Conservation (phyloP, 2,797 vertebrate genomes). For the Chloroceryle amazona region DNA sequence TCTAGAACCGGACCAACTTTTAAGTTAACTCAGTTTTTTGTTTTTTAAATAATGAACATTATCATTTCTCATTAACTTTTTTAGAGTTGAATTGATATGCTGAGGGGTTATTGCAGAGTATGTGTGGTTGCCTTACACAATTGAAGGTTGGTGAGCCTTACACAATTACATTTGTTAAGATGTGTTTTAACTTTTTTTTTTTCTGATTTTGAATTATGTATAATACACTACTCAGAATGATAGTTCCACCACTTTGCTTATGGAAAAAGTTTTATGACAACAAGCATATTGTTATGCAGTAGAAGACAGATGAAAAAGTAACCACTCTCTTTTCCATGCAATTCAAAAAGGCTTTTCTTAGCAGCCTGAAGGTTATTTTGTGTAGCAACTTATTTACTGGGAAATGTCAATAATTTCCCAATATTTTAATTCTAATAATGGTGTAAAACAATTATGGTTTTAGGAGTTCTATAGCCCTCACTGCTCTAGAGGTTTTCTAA, state of each 20-base stretch:
- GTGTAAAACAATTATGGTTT: slow-evolving; percentile 69
- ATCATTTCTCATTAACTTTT: background rate
- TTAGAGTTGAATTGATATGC: background rate
- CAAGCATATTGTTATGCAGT: background rate
- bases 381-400: background rate
- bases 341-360: background rate
- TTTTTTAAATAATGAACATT: background rate
- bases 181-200: background rate
- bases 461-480: slow-evolving; percentile 67
- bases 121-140: background rate
- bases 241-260: background rate
- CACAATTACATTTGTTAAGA: background rate
- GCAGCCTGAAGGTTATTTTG: background rate
- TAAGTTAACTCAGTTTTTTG: background rate
- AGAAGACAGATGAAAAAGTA: background rate
- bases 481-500: slow-evolving; percentile 73
- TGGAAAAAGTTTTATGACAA: background rate
- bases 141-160: background rate
- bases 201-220: background rate
- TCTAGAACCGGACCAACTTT: background rate
- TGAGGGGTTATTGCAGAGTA: background rate
- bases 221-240: background rate
- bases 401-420: slow-evolving; percentile 22
- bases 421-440: slow-evolving; percentile 63
- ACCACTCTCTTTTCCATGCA: background rate